Conservation (phyloP, 1,140 invertebrate species). For the Drosophila teissieri region DNA sequence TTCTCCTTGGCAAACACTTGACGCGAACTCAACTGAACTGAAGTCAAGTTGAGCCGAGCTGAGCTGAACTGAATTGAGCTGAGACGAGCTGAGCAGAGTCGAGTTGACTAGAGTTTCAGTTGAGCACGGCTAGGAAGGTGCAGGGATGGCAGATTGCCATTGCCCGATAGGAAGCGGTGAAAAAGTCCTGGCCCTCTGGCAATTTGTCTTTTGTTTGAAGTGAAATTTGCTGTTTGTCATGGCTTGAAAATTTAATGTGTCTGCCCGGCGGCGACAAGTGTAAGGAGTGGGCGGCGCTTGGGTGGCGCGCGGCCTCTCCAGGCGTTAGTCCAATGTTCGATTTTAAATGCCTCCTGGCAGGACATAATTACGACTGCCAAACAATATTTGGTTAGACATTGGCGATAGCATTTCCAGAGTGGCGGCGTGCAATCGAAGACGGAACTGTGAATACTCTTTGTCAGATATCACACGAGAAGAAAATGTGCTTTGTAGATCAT, state of each 20-base stretch:
- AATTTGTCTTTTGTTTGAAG: constrained; percentile 83
- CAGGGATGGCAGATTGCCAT: constrained; percentile 63
- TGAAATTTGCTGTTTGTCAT: constrained; percentile 79
- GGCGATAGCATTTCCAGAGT: constrained; percentile 14
- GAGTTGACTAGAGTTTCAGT: constrained; percentile 30
- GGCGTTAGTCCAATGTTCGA: constrained; percentile 35
- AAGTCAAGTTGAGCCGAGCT: constrained; percentile 32
- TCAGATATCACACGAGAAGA: not conserved
- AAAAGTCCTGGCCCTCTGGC: constrained; percentile 61
- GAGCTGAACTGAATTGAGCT: constrained; percentile 26
- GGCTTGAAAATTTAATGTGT: constrained; percentile 65
- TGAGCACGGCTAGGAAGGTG: constrained; percentile 39
- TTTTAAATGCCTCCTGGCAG: constrained; percentile 30
- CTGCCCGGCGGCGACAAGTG: constrained; percentile 13
- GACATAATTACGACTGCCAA: constrained; percentile 65
- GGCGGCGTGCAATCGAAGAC: not conserved
- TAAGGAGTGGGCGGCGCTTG: not conserved
- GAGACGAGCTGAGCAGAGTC: constrained; percentile 25
- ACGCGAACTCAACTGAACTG: constrained; percentile 33
- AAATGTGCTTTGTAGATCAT: too few relatives aligned
- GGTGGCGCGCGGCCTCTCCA: not conserved
- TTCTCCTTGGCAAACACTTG: constrained; percentile 73
- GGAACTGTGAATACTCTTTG: constrained; percentile 33
- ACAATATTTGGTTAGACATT: constrained; percentile 47
- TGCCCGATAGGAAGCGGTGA: constrained; percentile 54